Conservation (phyloP, 1,140 invertebrate genomes). For the Geopemphigus sp. region DNA sequence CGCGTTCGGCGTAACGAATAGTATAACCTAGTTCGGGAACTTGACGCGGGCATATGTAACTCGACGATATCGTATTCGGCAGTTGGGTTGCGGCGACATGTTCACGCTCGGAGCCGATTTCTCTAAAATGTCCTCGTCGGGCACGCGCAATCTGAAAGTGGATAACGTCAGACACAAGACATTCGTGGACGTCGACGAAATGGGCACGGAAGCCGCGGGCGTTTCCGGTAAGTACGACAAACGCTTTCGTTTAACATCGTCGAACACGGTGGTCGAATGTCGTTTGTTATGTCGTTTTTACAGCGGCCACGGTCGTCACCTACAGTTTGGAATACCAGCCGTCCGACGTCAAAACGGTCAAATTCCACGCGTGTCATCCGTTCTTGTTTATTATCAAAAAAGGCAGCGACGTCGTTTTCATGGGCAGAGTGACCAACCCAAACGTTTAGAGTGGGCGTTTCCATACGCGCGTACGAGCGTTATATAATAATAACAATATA, state of each 20-base stretch:
- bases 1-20: too few species aligned
- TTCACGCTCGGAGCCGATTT: not conserved
- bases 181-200: constrained; percentile 14
- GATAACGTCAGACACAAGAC: constrained; percentile 3
- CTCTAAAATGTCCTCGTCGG: not conserved
- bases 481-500: too few species aligned
- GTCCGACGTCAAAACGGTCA: not conserved
- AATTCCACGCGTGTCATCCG: constrained; percentile 26
- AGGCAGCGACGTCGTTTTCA: constrained; percentile 15
- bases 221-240: constrained; percentile 14
- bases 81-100: constrained; percentile 21
- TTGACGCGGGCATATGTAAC: not conserved
- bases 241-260: too few species aligned
- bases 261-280: too few species aligned
- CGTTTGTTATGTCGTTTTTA: not conserved
- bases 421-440: constrained; percentile 17
- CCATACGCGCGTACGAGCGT: too few species aligned
- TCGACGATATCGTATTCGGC: not conserved
- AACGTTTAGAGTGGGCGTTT: not conserved
- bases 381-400: constrained; percentile 37
- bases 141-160: not conserved
- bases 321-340: not conserved
- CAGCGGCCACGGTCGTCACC: not conserved
- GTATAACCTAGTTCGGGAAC: not conserved
- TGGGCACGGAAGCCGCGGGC: not conserved